These are phyloP conservation scores for Reticulitermes lucifugus DNA, from an alignment of 2,888 invertebrate genomes.

Conservation along the genomic window DNA sequence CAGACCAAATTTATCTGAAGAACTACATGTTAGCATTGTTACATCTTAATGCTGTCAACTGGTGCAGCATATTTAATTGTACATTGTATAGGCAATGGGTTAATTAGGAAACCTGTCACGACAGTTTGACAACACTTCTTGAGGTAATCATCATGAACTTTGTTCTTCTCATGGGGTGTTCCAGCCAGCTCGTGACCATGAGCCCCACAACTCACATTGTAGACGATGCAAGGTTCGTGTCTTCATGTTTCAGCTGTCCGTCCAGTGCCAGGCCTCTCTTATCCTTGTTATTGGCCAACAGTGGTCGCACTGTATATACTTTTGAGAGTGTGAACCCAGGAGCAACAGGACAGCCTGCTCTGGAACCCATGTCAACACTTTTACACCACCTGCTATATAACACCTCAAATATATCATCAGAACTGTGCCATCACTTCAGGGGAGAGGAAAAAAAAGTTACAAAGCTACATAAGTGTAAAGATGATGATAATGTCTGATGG, in stretches of 20 bases:
- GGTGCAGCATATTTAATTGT: no score
- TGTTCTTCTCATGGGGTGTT: not conserved
- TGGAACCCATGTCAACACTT: slow-evolving; percentile 59
- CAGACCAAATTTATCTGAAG: no score
- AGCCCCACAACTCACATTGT: slow-evolving; percentile 76
- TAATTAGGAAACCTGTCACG: no score
- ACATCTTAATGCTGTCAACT: no score
- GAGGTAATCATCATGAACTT: not conserved
- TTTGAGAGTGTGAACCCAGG: slow-evolving; percentile 89
- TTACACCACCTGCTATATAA: slow-evolving; percentile 8
- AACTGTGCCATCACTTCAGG: no score
- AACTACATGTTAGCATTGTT: no score
- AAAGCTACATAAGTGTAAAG: no score
- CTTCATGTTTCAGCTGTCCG: slow-evolving; percentile 89
- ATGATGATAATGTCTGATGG: no score
- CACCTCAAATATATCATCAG: no score
- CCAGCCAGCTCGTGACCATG: not conserved
- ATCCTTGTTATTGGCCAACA: slow-evolving; percentile 85
- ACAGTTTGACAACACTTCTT: no score
- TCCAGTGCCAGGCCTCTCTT: slow-evolving; percentile 87
- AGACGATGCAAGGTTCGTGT: slow-evolving; percentile 88
- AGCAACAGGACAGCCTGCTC: slow-evolving; percentile 83
- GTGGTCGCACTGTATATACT: slow-evolving; percentile 82
- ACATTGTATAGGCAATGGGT: no score
- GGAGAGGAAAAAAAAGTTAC: no score